phyloP scores from a whole-genome alignment of 2,113 vertebrate genomes.

The Seriola dumerili region DNA sequence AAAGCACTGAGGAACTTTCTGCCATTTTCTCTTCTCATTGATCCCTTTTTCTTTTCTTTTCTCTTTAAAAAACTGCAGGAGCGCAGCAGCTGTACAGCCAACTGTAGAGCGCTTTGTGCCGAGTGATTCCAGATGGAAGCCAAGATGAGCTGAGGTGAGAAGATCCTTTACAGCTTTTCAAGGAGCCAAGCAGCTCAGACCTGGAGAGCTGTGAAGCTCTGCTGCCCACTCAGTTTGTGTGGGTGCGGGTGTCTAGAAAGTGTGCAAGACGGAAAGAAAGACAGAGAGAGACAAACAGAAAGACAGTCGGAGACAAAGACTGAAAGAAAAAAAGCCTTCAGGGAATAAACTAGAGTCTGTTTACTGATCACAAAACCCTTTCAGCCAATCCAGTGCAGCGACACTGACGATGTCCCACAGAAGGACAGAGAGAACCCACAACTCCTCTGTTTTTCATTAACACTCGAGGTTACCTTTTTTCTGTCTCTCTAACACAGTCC shows the following conservation, averaged over 20 bases:
- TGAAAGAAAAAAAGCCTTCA: background rate
- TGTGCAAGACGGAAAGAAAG: background rate
- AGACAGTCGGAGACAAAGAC: background rate
- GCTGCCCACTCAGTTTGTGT: slow-evolving; percentile 18
- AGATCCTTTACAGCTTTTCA: slow-evolving; percentile 53
- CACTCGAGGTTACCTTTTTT: slow-evolving; percentile 55
- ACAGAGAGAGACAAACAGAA: background rate
- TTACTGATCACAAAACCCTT: slow-evolving; percentile 41
- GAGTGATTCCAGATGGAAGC: slow-evolving; percentile 67
- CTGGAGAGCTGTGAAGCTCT: background rate
- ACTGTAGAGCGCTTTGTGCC: slow-evolving; percentile 2
- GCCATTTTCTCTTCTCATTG: background rate
- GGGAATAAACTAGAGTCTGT: slow-evolving; percentile 29
- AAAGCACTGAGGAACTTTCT: background rate
- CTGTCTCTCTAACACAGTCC: slow-evolving; percentile 48
- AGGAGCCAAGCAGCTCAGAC: slow-evolving; percentile 32
- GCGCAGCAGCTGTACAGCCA: slow-evolving; percentile 42
- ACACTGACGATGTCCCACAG: slow-evolving; percentile 39
- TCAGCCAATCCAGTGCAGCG: slow-evolving; percentile 25
- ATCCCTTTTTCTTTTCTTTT: slow-evolving; percentile 6
- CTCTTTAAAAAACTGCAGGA: slow-evolving; percentile 28
- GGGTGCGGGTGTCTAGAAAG: slow-evolving; percentile 11
- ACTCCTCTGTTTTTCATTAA: slow-evolving; percentile 72
- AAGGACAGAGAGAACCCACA: slow-evolving; percentile 38
- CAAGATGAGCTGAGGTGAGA: slow-evolving; percentile 41